These are phyloP conservation scores for Euschistus heros DNA, from an alignment of 1,140 invertebrate species.

Conservation along the genomic window DNA sequence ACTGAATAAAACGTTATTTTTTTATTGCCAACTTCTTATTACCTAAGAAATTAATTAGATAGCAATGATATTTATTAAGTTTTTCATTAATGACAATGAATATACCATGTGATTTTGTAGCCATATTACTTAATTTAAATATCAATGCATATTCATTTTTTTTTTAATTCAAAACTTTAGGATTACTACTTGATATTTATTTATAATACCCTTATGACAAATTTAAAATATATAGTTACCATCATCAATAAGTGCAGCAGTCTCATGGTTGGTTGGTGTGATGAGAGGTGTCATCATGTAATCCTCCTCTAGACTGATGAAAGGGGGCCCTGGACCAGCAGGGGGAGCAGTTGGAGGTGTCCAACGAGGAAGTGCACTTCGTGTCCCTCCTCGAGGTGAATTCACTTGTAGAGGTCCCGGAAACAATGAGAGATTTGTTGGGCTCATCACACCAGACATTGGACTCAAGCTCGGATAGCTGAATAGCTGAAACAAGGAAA, in stretches of 20 bases:
- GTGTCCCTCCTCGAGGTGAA: slow-evolving; percentile 50
- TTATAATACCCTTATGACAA: too few relatives aligned
- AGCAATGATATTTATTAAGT: too few relatives aligned
- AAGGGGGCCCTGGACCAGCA: slow-evolving; percentile 43
- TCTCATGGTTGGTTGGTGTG: slow-evolving; percentile 34
- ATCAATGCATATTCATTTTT: too few relatives aligned
- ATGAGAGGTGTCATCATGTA: slow-evolving; percentile 77
- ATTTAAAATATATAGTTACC: slow-evolving; percentile 24
- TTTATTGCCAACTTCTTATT: too few relatives aligned
- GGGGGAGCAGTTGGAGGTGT: slow-evolving; percentile 40
- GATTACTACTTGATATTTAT: too few relatives aligned
- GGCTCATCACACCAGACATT: slow-evolving; percentile 76
- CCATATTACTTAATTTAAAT: too few relatives aligned
- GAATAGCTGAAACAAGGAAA: slow-evolving; percentile 58
- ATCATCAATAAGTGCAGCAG: slow-evolving; percentile 32
- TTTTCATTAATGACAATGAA: too few relatives aligned
- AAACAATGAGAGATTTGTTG: slow-evolving; percentile 79
- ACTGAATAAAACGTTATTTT: too few relatives aligned
- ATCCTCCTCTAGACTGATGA: slow-evolving; percentile 84
- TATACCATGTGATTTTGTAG: too few relatives aligned
- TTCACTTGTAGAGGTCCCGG: slow-evolving; percentile 49
- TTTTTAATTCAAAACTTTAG: too few relatives aligned
- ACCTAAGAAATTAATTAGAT: too few relatives aligned
- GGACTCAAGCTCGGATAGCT: slow-evolving; percentile 74
- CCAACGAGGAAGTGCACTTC: slow-evolving; percentile 63